Base-by-base conservation (phyloP, 2,113 vertebrate genomes). In the Struthio camelus region DNA sequence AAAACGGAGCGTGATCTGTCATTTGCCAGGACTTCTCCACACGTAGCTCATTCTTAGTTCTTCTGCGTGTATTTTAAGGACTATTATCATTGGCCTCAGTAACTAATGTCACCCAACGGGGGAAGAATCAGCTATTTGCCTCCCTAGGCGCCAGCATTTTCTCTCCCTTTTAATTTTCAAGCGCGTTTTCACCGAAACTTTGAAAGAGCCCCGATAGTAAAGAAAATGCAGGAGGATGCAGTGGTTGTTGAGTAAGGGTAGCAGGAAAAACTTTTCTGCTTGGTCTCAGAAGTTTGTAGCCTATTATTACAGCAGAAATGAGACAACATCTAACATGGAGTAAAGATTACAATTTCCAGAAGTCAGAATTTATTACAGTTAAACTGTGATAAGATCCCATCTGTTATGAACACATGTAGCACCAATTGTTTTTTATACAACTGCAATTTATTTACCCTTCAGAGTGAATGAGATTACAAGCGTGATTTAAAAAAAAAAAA, bases 301-400 rank as follows among this genome's bases (percentile, higher is more conserved):
- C 46, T 66, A 2, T 72, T 94, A 81, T 67, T 79, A 56, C 61
- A 64, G 80, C 36, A 30, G 88, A 76, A 89, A 88, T 40, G 66
- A 92, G 88, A 89, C 71, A 85, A 85, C 72, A 83, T 96, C 77
- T 73, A 90, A 22, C 69, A 62, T 53, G 46, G 84, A 80, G 76
- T 34, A 86, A 91, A 96, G 94, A 94, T 94, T 96, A 96, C 96
- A 81, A 89, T 97, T 97, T 97, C 94, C 94, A 97, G 90, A 90
- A 97, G 96, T 96, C 94, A 87, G 90, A 96, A 97, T 97, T 92
- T 97, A 96, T 97, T 95, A 96, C 93, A 64, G 84, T 90, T 94
- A 91, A 95, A 96, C 89, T 88, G 95, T 86, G 97, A 97, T 97
- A 97, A 97, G 94, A 97, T 97, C 94, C 84, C 94, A 94, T 96